Base-by-base conservation (phyloP, 35 echinoderm and acorn worm genomes). In the Hemicentrotus pulcherrimus region DNA sequence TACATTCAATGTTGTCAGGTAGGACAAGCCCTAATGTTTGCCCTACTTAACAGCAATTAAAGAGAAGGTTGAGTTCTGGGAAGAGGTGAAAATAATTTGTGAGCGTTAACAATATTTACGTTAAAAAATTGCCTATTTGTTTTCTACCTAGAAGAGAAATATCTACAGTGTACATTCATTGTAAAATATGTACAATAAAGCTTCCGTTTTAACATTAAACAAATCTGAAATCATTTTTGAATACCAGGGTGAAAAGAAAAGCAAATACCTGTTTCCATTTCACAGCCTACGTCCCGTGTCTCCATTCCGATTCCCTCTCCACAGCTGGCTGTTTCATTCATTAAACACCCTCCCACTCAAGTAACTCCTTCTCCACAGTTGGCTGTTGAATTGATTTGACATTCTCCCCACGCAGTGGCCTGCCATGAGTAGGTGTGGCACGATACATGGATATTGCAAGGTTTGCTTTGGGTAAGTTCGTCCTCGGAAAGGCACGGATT, bases 401-500 rank as follows among this genome's bases (percentile, higher is more conserved):
- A 99, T 24, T 85, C 94, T 30, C 86, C 86, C 98, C 97, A 99
- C 22, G 98, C 94, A 28, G 94, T 71, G 19, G 96, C 95, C 94
- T 99, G 98, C 98, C 98, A 99, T 15, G 95, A 95, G 86, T 99
- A 97, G 5, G 60, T 95, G 32, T 96, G 86, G 61, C 98, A 99
- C 19, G 96, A 97, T 3, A 97, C 91, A 60, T 96, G 95, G 5
- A 97, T 86, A 60, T 97, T 97, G 47, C 97, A 99, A 0, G 96
- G 96, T 19, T 95, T 60, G 30, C 92, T 94, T 46, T 99, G 98
- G 31, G 70, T 88, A 1, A 99, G 86, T 47, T 99, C 92, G 32
- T 96, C 97, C 59, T 97, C 94, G 0, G 96, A 88, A 0, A 98
- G 85, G 91, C 98, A 99, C 2, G 94, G 78, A 35, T 94, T 85